These are phyloP conservation scores for Catocala sponsa DNA, from an alignment of 2,888 invertebrate genomes.

Conservation along the genomic window DNA sequence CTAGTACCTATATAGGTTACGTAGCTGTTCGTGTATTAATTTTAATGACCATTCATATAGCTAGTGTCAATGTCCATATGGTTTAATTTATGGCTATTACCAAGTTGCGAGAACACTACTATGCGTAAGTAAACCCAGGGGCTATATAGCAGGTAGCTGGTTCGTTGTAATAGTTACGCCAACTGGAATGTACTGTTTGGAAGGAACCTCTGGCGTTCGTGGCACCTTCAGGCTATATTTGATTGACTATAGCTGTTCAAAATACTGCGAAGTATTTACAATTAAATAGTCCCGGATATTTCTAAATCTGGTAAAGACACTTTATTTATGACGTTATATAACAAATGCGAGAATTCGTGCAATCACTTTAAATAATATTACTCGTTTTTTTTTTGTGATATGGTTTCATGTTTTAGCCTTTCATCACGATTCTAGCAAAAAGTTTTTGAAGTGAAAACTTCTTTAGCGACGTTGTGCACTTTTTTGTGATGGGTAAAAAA, in stretches of 20 bases:
- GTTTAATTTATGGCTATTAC: slow-evolving; percentile 13
- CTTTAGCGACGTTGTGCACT: too few species aligned
- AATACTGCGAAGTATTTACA: slow-evolving; percentile 2
- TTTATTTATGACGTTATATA: too few species aligned
- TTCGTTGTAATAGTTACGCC: slow-evolving; percentile 26
- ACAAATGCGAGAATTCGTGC: too few species aligned
- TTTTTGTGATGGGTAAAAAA: too few species aligned
- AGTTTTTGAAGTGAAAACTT: too few species aligned
- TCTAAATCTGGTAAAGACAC: too few species aligned
- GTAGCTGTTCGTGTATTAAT: slow-evolving; percentile 11
- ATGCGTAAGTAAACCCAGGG: slow-evolving; percentile 15
- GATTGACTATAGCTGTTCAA: slow-evolving; percentile 3
- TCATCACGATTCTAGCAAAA: too few species aligned
- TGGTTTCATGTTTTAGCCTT: too few species aligned
- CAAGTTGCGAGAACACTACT: slow-evolving; percentile 9
- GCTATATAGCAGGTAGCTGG: slow-evolving; percentile 19
- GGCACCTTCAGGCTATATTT: slow-evolving; percentile 5
- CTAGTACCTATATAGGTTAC: too few species aligned
- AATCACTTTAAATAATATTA: too few species aligned
- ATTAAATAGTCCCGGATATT: background rate
- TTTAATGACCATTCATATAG: slow-evolving; percentile 17
- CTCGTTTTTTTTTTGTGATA: too few species aligned
- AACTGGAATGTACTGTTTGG: slow-evolving; percentile 21
- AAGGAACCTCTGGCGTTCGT: slow-evolving; percentile 16
- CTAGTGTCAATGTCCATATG: slow-evolving; percentile 17